Evolutionary conservation across 2,113 vertebrate genomes (phyloP).

Genomic region (Phasianus colchicus): DNA sequence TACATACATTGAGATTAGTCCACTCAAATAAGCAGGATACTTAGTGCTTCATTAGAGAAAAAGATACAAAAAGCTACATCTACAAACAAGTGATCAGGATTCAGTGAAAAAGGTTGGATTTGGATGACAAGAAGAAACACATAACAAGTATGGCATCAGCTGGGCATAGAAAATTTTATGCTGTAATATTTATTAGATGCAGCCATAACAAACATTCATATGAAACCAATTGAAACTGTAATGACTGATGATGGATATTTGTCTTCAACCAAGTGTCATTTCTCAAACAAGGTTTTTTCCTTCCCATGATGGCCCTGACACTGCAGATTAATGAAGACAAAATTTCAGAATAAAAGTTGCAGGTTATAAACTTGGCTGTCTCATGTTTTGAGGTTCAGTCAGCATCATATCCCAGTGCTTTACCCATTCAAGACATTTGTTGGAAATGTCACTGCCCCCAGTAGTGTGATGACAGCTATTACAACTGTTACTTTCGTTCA

Average conservation of each 20-base stretch:
- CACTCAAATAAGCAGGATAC: neutral
- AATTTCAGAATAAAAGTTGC: neutral
- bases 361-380: neutral
- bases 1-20: neutral
- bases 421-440: neutral
- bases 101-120: neutral
- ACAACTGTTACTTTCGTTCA: neutral
- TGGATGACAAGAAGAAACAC: neutral
- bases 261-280: neutral
- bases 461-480: neutral
- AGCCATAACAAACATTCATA: neutral
- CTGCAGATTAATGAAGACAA: neutral
- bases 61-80: neutral
- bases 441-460: neutral
- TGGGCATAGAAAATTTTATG: neutral
- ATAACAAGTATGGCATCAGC: neutral
- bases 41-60: neutral
- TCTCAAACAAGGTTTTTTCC: neutral
- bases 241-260: neutral
- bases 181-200: neutral
- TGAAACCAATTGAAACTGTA: neutral
- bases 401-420: neutral
- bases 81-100: neutral
- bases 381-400: neutral
- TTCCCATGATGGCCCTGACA: neutral